Percentiles rank a stretch among this genome's conserved stretches.
Conservation (phyloP, 2,888 invertebrate genomes). For the Tuta absoluta region DNA sequence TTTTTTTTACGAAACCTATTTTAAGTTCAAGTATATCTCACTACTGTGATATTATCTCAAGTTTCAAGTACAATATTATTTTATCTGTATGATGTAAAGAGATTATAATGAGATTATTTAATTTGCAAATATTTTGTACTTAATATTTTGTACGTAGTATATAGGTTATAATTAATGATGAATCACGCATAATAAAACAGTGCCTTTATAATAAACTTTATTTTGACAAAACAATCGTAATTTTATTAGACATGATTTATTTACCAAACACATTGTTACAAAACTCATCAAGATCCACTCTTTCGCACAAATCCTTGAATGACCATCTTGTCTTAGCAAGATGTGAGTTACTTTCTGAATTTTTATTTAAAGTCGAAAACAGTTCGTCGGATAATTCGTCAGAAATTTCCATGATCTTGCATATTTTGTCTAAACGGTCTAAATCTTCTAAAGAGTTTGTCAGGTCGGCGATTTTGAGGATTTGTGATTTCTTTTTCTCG, state of each 20-base stretch:
- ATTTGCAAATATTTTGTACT: constrained; percentile 26
- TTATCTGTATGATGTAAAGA: constrained; percentile 32
- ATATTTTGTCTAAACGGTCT: constrained; percentile 67
- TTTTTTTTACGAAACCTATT: neutral
- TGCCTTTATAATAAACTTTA: constrained; percentile 14
- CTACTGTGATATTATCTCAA: neutral
- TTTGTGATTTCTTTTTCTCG: constrained; percentile 62
- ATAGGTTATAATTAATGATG: neutral
- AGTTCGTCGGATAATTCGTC: constrained; percentile 70
- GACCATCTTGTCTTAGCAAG: constrained; percentile 59
- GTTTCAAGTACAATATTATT: constrained; percentile 28
- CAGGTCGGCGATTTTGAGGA: constrained; percentile 63
- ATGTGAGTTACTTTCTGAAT: constrained; percentile 31
- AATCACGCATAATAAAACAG: constrained; percentile 22
- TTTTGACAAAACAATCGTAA: constrained; percentile 1
- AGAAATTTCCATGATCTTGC: constrained; percentile 74
- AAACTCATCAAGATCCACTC: constrained; percentile 69
- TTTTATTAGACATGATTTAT: constrained; percentile 23
- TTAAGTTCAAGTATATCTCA: constrained; percentile 2
- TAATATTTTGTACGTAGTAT: constrained; percentile 26
- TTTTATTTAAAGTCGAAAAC: constrained; percentile 54
- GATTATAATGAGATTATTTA: constrained; percentile 18
- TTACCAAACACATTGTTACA: constrained; percentile 65
- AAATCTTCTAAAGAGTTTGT: constrained; percentile 68
- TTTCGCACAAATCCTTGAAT: constrained; percentile 70